Evolutionary conservation across 2,888 invertebrate species (phyloP), one percentile per base, ranked within the genome.

Genomic region (Aromia moschata): DNA sequence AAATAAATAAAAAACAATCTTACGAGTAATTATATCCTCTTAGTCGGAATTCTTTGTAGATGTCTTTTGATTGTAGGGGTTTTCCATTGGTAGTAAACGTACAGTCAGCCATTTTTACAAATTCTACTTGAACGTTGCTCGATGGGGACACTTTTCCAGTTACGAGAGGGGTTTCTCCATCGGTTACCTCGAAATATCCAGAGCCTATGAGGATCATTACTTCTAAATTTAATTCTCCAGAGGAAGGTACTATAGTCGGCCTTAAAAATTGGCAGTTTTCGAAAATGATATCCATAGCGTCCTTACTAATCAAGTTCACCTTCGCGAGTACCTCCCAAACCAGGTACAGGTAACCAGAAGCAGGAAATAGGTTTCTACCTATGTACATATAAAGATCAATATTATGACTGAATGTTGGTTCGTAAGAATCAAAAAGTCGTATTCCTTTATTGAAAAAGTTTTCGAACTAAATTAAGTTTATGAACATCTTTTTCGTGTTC

Each of bases 1-100:
- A n/a, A n/a, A n/a, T n/a, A n/a, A n/a, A n/a, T n/a, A n/a, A n/a
- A n/a, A n/a, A n/a, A n/a, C n/a, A n/a, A n/a, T n/a, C n/a, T 65
- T 66, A 75, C 75, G 59, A 72, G 53, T 77, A 77, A 57, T 74
- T 88, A 72, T 91, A 91, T 5, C 91, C 91, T 65, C 90, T 82
- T 0, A 91, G 80, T 64, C 86, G 83, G 20, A 91, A 74, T 70
- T 89, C 89, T 67, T 88, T 88, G 37, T 89, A 89, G 73, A 89
- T 85, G 77, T 88, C 89, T 66, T 84, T 86, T 1, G 83, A 10
- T 3, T 7, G 3, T 2, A 33, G 33, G n/a, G 7, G 33, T 33
- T 11, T 11, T n/a, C n/a, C 33, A 33, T 2, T n/a, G 10, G 7
- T 4, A 5, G 25, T 9, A 4, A 25, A n/a, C 2, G 10, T 7